Evolutionary conservation across 2,888 invertebrate genomes (phyloP).

Genomic region (Xestia ashworthii): DNA sequence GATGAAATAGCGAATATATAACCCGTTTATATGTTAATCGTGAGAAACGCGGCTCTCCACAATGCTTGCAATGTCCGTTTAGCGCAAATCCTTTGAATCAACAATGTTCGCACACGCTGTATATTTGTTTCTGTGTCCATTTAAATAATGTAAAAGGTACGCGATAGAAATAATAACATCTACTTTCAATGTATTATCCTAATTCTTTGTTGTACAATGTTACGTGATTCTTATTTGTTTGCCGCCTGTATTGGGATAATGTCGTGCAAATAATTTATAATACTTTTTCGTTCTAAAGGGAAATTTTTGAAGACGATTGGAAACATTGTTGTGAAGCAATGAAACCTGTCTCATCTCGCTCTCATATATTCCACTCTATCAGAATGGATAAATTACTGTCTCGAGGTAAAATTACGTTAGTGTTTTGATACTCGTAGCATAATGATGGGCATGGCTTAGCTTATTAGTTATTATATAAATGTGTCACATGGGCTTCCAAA

Average conservation of each 20-base stretch:
- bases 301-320: neutral
- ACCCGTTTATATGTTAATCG: conserved; percentile 72
- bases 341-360: neutral
- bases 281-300: neutral
- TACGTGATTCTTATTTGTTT: neutral
- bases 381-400: neutral
- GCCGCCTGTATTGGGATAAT: neutral
- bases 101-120: conserved; percentile 23
- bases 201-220: conserved; percentile 13
- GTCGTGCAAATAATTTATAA: neutral
- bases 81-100: conserved; percentile 38
- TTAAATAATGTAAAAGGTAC: conserved; percentile 43
- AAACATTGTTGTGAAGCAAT: neutral
- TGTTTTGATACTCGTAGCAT: too few relatives aligned
- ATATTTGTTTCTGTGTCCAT: conserved; percentile 30
- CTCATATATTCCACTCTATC: neutral
- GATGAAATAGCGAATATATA: conserved; percentile 68
- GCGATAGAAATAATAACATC: conserved; percentile 37
- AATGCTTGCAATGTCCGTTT: conserved; percentile 22
- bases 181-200: conserved; percentile 41
- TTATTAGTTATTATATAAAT: neutral
- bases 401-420: neutral
- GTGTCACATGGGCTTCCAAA: neutral
- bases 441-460: neutral
- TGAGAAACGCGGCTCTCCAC: conserved; percentile 64